Base-by-base conservation (phyloP, 2,797 vertebrate genomes). In the Alca torda region DNA sequence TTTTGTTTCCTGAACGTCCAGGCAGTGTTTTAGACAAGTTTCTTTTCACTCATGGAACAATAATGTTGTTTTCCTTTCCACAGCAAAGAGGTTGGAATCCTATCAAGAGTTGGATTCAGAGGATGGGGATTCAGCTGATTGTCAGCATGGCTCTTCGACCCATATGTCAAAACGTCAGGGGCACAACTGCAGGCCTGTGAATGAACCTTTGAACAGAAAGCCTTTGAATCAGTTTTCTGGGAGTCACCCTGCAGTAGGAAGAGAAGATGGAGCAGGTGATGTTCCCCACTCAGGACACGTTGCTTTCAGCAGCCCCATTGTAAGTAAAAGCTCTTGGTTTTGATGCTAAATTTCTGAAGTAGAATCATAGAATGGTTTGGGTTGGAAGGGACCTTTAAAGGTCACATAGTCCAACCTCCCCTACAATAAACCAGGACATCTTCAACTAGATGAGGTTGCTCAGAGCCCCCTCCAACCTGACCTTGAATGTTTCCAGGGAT, bases 271-370 rank as follows among this genome's bases (percentile, higher is more conserved):
- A 86, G 37, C 70, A n/a, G 31, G 65, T 64, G 96, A 86, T 93
- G 24, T 37, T 94, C 76, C 23, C 90, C 82, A 46, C 92, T 96
- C 95, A 84, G 95, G 93, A 97, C 93, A 98, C 2, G 97, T 98
- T 18, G 98, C 99, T 65, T 99, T 99, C 97, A 99, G 99, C 96
- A 99, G 99, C 95, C 98, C 98, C 75, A 99, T 99, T 97, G 99
- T 99, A 96, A 98, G 98, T 98, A 88, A 75, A 89, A 74, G 18
- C 10, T 39, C 6, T 28, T 81, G 41, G 24, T 35, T 74, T 95
- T 81, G 35, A 39, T 81, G 23, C 23, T 81, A 31, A 48, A 81
- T 81, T 84, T 72, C 51, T 54, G 45, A 91, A 92, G 15, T 87
- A 85, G 41, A 43, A 43, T 43, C 28, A 43, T 30, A 65, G 31